Evolutionary conservation across 2,888 invertebrate genomes (phyloP).

Genomic region (Epinotia ramella): DNA sequence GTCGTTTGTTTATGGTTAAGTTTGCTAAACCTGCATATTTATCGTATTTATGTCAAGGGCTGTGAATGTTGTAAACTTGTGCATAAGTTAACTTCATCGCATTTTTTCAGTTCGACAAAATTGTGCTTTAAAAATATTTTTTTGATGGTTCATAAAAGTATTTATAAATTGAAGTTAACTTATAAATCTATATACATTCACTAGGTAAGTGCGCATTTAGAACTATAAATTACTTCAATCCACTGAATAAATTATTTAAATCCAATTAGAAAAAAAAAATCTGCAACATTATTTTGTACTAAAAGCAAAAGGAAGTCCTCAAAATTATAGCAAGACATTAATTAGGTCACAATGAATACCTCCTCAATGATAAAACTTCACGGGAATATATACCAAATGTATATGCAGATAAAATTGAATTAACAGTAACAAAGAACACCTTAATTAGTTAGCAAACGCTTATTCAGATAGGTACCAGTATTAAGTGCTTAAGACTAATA

Average conservation of each 20-base stretch:
- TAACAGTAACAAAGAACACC: neutral
- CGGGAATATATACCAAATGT: neutral
- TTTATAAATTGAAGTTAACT: too few species aligned
- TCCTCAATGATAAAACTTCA: neutral
- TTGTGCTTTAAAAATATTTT: neutral
- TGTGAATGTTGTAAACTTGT: conserved; percentile 12
- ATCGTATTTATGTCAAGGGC: neutral
- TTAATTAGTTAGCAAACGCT: conserved; percentile 8
- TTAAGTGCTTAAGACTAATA: neutral
- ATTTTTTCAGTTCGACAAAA: neutral
- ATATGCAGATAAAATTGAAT: conserved; percentile 2
- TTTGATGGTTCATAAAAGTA: neutral
- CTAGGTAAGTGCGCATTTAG: neutral
- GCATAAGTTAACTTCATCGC: neutral
- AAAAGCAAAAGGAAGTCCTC: neutral
- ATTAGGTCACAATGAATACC: conserved; percentile 10
- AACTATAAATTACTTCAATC: neutral
- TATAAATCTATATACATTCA: too few species aligned
- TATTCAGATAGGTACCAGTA: neutral
- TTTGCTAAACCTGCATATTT: conserved; percentile 49
- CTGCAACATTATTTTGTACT: neutral
- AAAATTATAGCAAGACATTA: neutral
- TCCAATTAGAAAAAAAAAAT: conserved; percentile 5
- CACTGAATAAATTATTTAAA: neutral
- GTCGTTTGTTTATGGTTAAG: conserved; percentile 57